Percentiles rank a stretch among this genome's conserved stretches.
phyloP scores from a whole-genome alignment of 2,888 invertebrate species.

The Watsonalla binaria region DNA sequence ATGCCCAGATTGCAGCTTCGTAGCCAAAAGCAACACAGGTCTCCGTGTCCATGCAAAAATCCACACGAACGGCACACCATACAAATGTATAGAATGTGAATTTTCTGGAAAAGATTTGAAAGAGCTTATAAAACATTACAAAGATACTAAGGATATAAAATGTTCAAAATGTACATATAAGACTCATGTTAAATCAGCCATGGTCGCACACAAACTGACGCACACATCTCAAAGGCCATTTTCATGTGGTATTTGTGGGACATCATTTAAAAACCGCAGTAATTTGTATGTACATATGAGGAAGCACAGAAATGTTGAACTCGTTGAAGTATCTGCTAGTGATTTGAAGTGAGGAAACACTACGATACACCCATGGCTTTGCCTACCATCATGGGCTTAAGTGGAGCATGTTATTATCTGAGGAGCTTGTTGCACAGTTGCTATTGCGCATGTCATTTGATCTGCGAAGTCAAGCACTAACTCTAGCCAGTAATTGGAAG shows the following conservation, averaged over 20 bases:
- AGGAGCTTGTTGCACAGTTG: too few species aligned
- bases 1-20: slow-evolving; percentile 13
- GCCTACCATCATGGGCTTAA: too few species aligned
- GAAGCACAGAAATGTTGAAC: neutral
- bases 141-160: neutral
- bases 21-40: slow-evolving; percentile 6
- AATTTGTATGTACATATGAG: neutral
- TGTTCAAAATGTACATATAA: slow-evolving; percentile 4
- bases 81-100: slow-evolving; percentile 14
- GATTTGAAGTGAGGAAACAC: neutral
- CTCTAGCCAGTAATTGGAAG: too few species aligned
- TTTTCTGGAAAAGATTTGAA: slow-evolving; percentile 10
- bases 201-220: neutral
- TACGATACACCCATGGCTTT: too few species aligned
- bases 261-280: neutral
- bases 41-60: slow-evolving; percentile 16
- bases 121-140: slow-evolving; percentile 13
- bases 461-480: too few species aligned
- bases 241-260: neutral
- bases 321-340: neutral
- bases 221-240: neutral
- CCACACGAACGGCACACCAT: slow-evolving; percentile 10
- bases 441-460: too few species aligned
- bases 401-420: too few species aligned
- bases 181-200: slow-evolving; percentile 2